A percentile compares a stretch with the other conserved stretches of the same genome.
Evolutionary conservation across 2,888 invertebrate species (phyloP).

Genomic region (Plagiodera versicolora): DNA sequence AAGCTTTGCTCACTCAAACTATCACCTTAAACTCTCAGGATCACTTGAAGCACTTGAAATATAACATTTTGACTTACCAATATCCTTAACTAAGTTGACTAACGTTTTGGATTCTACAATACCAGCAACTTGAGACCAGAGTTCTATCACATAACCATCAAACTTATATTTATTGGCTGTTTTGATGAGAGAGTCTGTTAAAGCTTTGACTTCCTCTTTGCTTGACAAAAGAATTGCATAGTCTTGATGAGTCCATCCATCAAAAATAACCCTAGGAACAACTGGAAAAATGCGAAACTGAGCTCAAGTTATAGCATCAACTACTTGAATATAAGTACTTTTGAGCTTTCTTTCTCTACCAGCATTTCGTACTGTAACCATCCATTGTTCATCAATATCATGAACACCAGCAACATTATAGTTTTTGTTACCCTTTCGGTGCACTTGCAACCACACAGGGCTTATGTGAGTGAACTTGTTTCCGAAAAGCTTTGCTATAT

Average conservation of each 20-base stretch:
- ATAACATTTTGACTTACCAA: conserved; percentile 56
- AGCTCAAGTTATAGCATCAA: neutral
- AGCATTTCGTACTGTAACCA: conserved; percentile 68
- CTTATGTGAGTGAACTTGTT: conserved; percentile 88
- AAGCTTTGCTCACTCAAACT: conserved; percentile 61
- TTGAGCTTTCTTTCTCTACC: conserved; percentile 61
- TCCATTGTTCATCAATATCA: conserved; percentile 85
- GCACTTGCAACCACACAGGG: conserved; percentile 93
- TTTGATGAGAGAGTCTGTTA: conserved; percentile 70
- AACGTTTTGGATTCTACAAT: conserved; percentile 62
- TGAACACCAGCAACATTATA: conserved; percentile 74
- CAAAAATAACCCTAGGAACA: conserved; percentile 86
- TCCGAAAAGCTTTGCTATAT: conserved; percentile 86
- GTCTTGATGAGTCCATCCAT: conserved; percentile 79
- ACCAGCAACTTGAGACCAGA: conserved; percentile 82
- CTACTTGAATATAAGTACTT: too few species aligned
- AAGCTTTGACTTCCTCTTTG: conserved; percentile 66
- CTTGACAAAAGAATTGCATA: conserved; percentile 71
- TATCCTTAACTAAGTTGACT: conserved; percentile 65
- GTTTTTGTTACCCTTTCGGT: conserved; percentile 62
- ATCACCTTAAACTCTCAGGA: conserved; percentile 54
- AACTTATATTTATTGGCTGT: conserved; percentile 71
- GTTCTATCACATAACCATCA: conserved; percentile 88
- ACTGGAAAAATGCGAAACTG: too few species aligned
- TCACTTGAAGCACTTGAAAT: conserved; percentile 8